Evolutionary conservation across 2,888 invertebrate species (phyloP), one percentile per base, ranked within the genome.

Genomic region (Leptogaster cylindrica): DNA sequence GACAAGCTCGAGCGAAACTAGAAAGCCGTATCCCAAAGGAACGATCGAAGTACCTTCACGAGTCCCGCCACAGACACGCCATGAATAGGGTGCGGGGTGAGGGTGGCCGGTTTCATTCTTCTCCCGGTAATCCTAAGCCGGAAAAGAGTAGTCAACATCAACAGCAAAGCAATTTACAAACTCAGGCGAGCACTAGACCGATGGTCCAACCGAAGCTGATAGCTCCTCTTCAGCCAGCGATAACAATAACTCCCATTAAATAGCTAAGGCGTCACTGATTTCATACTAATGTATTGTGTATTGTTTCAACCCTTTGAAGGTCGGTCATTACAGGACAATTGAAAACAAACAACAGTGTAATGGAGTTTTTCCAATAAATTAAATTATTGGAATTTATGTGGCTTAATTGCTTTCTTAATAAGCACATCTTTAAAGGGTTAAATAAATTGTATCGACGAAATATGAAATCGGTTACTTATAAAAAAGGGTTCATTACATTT

Each of bases 21-120:
- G 97, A 98, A 82, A 93, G 95, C 1, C 92, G 96, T 81, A 97
- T 99, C 79, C 96, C 97, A 2, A 97, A 98, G 82, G 94, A 96
- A 79, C 85, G 98, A 79, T 93, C 94, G 72, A 97, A 97, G 91
- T 98, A 98, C 79, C 85, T 98, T n/a, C 97, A 98, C 76, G 97
- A 97, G 81, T 97, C 97, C 0, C 84, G 97, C 46, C 98, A 98
- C 81, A 85, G 93, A 70, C 97, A 98, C 79, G 98, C 98, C 0
- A 95, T 98, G 95, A 97, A 97, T 79, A 86, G 98, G 76, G 91
- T 95, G 76, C 87, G 98, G 65, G 97, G 97, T 0, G 96, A 97
- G 83, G 97, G 97, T 12, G 98, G 98, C 3, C 86, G 97, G 71
- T 98, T 98, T 81, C 93, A 95, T 79, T 91, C 94, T 89, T 88